Evolutionary conservation across 1,140 invertebrate species (phyloP).

Genomic region (Drosophila santomea): DNA sequence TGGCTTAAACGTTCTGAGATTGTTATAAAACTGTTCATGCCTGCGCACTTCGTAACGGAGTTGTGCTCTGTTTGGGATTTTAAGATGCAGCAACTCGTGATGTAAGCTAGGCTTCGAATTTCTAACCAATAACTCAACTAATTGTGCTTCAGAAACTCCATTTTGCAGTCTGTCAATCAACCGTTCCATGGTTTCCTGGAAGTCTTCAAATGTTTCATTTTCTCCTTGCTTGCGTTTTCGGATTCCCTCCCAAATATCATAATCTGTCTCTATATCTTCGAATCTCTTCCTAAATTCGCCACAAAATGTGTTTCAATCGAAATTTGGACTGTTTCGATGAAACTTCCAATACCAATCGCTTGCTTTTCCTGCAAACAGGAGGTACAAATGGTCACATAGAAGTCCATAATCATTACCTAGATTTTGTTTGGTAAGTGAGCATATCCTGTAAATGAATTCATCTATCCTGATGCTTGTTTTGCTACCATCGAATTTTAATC

Average conservation of each 20-base stretch:
- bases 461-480: conserved; percentile 1
- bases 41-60: not conserved
- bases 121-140: not conserved
- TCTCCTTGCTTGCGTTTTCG: not conserved
- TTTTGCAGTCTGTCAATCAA: not conserved
- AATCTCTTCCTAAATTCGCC: not conserved
- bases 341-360: not conserved
- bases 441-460: conserved; percentile 1
- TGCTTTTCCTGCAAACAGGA: not conserved
- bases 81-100: conserved; percentile 1
- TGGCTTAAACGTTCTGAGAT: conserved; percentile 1
- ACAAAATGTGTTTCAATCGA: not conserved
- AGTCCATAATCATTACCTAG: no score
- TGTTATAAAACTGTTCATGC: conserved; percentile 24
- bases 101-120: not conserved
- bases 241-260: not conserved
- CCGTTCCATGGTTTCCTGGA: not conserved
- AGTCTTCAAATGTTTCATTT: not conserved
- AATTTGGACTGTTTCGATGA: not conserved
- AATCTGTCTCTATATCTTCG: not conserved
- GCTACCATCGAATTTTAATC: not conserved
- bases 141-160: not conserved
- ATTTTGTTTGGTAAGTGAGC: no score
- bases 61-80: not conserved
- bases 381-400: no score